Evolutionary conservation across 2,113 vertebrate genomes (phyloP).

Genomic region (Leuciscus idus): DNA sequence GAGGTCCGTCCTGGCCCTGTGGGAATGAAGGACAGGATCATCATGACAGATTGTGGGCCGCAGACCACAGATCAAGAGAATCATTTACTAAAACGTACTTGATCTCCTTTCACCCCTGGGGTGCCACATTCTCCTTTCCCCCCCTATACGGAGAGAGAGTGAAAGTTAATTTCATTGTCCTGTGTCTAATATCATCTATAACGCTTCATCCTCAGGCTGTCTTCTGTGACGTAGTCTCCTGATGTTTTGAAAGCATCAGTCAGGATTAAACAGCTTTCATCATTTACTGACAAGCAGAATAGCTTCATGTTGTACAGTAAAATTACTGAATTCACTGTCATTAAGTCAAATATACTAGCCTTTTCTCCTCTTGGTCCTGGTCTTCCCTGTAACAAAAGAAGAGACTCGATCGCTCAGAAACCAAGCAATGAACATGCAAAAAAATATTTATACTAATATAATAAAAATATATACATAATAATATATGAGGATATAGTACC

Average conservation of each 20-base stretch:
- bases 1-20: slow-evolving; percentile 71
- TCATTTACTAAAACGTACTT: slow-evolving; percentile 71
- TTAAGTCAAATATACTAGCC: slow-evolving; percentile 54
- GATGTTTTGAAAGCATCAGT: neutral
- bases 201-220: neutral
- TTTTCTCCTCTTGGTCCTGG: slow-evolving; percentile 69
- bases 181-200: neutral
- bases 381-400: slow-evolving; percentile 63
- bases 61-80: neutral
- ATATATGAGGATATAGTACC: slow-evolving; percentile 68
- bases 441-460: no score
- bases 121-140: slow-evolving; percentile 82
- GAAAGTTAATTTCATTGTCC: neutral
- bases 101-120: slow-evolving; percentile 81
- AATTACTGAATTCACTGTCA: neutral
- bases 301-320: neutral
- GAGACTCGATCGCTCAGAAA: neutral
- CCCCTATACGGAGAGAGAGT: slow-evolving; percentile 68
- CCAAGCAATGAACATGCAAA: neutral
- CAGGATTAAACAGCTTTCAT: neutral
- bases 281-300: neutral
- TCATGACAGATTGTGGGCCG: neutral
- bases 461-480: no score
- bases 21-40: slow-evolving; percentile 27
- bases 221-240: neutral